These are phyloP conservation scores for Junonia oenone DNA, from an alignment of 2,888 invertebrate genomes.

Conservation along the genomic window DNA sequence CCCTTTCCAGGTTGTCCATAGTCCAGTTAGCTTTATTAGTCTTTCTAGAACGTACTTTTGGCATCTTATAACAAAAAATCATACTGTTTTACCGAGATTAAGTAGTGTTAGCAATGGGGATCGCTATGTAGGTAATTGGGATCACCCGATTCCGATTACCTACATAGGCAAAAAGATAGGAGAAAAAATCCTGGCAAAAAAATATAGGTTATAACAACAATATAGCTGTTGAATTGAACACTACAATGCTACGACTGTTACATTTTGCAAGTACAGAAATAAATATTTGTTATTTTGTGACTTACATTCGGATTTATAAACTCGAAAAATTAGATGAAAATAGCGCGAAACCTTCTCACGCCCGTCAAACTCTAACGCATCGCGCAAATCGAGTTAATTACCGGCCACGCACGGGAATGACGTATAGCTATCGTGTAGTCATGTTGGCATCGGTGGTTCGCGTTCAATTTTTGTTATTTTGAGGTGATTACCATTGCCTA, in stretches of 20 bases:
- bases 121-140: too few relatives aligned
- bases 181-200: background rate
- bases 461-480: too few relatives aligned
- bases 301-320: slow-evolving; percentile 21
- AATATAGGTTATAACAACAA: too few relatives aligned
- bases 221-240: slow-evolving; percentile 3
- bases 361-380: too few relatives aligned
- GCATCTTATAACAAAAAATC: slow-evolving; percentile 25
- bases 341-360: background rate
- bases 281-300: slow-evolving; percentile 16
- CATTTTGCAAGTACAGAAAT: too few relatives aligned
- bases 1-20: slow-evolving; percentile 26
- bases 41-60: slow-evolving; percentile 24
- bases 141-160: too few relatives aligned
- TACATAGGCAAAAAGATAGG: too few relatives aligned
- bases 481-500: too few relatives aligned
- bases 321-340: slow-evolving; percentile 21
- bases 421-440: too few relatives aligned
- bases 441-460: too few relatives aligned
- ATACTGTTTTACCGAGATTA: slow-evolving; percentile 14
- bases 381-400: too few relatives aligned
- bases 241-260: slow-evolving; percentile 15
- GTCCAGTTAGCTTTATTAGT: slow-evolving; percentile 28
- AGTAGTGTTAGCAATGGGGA: slow-evolving; percentile 15
- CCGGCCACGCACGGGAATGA: too few relatives aligned